phyloP scores from a whole-genome alignment of 2,888 invertebrate genomes.

The Polydrusus cervinus region DNA sequence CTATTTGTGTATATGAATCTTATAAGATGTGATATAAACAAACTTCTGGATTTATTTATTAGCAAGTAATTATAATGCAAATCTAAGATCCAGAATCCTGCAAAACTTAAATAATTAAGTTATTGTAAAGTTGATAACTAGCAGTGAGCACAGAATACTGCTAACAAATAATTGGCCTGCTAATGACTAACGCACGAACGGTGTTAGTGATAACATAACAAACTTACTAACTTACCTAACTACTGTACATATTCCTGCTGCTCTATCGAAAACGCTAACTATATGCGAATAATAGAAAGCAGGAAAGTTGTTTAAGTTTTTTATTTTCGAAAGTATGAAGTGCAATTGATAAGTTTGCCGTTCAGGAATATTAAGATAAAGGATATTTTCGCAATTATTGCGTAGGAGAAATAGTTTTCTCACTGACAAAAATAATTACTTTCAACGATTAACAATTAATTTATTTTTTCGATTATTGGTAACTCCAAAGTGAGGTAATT shows the following conservation, averaged over 20 bases:
- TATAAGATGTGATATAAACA: no score
- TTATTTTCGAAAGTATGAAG: background rate
- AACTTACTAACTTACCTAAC: constrained; percentile 19
- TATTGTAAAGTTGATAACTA: constrained; percentile 46
- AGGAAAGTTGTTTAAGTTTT: constrained; percentile 25
- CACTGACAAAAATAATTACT: no score
- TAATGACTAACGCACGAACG: constrained; percentile 41
- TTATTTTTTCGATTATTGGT: no score
- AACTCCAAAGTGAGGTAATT: no score
- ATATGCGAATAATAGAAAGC: background rate
- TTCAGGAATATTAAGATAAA: no score
- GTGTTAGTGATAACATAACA: constrained; percentile 32
- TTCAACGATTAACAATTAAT: no score
- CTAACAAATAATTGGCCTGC: constrained; percentile 41
- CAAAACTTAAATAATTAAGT: constrained; percentile 46
- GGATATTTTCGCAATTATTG: no score
- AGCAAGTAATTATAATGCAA: constrained; percentile 1
- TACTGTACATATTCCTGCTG: constrained; percentile 27
- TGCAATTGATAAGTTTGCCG: background rate
- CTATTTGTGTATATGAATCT: no score
- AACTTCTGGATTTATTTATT: constrained; percentile 1
- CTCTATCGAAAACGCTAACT: constrained; percentile 30
- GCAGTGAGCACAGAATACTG: constrained; percentile 21
- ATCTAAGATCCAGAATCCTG: background rate
- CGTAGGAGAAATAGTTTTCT: no score